These are phyloP conservation scores for Danionella cerebrum DNA, from an alignment of 2,113 vertebrate genomes.

Conservation along the genomic window DNA sequence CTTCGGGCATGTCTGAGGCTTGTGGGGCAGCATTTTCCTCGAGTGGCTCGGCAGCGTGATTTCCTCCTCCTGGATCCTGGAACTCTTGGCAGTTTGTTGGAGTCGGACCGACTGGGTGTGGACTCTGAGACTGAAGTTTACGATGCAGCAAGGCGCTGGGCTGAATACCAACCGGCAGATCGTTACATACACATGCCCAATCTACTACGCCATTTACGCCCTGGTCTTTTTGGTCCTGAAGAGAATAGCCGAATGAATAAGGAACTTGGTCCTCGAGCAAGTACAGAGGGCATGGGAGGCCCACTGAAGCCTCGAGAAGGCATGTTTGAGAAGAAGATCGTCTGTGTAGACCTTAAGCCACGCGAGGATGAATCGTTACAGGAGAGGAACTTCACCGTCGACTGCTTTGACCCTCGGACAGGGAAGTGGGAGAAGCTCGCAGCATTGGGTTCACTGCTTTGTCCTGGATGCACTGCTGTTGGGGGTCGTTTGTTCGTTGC, in stretches of 20 bases:
- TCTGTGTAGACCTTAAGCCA: constrained; percentile 70
- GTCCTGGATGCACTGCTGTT: constrained; percentile 66
- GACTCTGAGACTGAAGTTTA: constrained; percentile 72
- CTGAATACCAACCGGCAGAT: constrained; percentile 61
- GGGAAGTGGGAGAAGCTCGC: constrained; percentile 74
- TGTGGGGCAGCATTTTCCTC: constrained; percentile 70
- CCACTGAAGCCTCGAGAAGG: constrained; percentile 68
- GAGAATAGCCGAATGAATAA: constrained; percentile 65
- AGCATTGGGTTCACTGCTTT: constrained; percentile 64
- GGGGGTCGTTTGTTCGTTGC: constrained; percentile 69
- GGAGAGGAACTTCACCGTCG: constrained; percentile 60
- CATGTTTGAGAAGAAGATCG: constrained; percentile 78
- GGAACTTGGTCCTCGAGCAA: constrained; percentile 59
- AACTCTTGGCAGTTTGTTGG: constrained; percentile 70
- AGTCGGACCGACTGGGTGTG: constrained; percentile 69
- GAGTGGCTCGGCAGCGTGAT: constrained; percentile 65
- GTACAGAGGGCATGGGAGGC: constrained; percentile 57
- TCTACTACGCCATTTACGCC: constrained; percentile 66
- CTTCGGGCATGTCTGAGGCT: constrained; percentile 67
- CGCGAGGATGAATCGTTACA: constrained; percentile 60
- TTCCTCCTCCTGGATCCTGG: constrained; percentile 71
- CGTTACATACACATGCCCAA: constrained; percentile 65
- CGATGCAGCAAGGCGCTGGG: constrained; percentile 70
- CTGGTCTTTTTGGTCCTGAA: constrained; percentile 65
- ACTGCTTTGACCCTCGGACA: constrained; percentile 71